Evolutionary conservation across 2,113 vertebrate genomes (phyloP), one percentile per base, ranked within the genome.

Genomic region (Syrmaticus mikado): DNA sequence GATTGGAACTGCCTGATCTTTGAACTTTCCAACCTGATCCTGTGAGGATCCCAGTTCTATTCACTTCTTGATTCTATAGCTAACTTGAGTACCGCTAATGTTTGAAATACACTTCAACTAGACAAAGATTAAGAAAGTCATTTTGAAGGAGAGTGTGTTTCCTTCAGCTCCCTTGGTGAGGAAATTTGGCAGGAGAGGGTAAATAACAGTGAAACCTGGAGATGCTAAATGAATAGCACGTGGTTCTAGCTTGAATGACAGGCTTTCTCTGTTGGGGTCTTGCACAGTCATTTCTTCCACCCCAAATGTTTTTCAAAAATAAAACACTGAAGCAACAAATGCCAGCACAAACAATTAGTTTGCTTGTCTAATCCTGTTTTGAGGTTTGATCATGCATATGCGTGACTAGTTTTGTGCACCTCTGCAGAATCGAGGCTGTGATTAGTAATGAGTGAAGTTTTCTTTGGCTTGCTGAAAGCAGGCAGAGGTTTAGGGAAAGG

Each of bases 281-380:
- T 73, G 67, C 46, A 73, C 55, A 70, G 75, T 91, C 60, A 82
- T 50, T 85, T 80, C 55, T 94, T 85, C 71, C 58, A 52, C 64
- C 66, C 94, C 85, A 86, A 67, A 53, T 34, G 19, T 78, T 92
- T 88, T 87, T 60, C 60, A 82, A 66, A 94, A 91, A 80, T 66
- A 85, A 73, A 93, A 83, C 64, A 78, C 3, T 64, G 73, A 94
- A 75, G 76, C 48, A 81, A 78, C 52, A 75, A 43, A 83, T 75
- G 71, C 90, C 88, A 93, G 73, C 80, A 75, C 55, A 84, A 92
- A 72, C 55, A 84, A 90, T 53, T 58, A 93, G 52, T 85, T 91
- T 82, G 77, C 87, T 87, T 84, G 67, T 82, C 72, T 92, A 66
- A 62, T 82, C 84, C 73, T 77, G 73, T 90, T 88, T 43, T 73